Evolutionary conservation across 2,797 vertebrate species (phyloP), one percentile per base, ranked within the genome.

Genomic region (Hirundo rustica): DNA sequence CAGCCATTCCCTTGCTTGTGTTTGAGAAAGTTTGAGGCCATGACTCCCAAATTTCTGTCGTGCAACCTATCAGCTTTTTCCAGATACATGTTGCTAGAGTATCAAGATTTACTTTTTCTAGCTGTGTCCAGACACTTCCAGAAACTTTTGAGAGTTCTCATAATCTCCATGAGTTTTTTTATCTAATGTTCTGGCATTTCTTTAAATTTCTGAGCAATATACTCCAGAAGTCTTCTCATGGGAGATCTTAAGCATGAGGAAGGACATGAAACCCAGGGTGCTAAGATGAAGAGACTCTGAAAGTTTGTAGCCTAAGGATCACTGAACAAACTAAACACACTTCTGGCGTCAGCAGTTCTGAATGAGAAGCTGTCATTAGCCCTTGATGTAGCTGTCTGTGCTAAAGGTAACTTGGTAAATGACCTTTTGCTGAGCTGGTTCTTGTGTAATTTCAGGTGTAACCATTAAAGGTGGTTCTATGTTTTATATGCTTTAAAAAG

Each of bases 381-480:
- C 67, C 42, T n/a, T 9, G 2, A 4, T 53, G 57, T 67, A 85
- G 73, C 48, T 88, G 73, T 75, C 19, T 4, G 7, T 78, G 51
- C 58, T 86, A 55, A 77, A 86, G 70, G 66, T 84, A 72, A 55
- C 82, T 89, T 81, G 62, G 51, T 34, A 84, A 91, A 50, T 82
- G 64, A 86, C 79, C 55, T 87, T 92, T 75, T 76, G 51, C 82
- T 12, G 4, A 50, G 42, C 60, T 88, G 45, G 17, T 70, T 72
- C 65, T 75, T 34, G 29, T 88, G 80, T 20, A 23, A 4, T 94
- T 94, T 93, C 71, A 87, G 60, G 51, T 79, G 29, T 60, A 89
- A 42, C 60, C 53, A 26, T 90, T 95, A 70, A 94, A 89, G 51
- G 60, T 94, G 36, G 27, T 90, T 74, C 74, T 92, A 4, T 93